These are phyloP conservation scores for Microcebus griseorufus DNA, from an alignment of 2,113 vertebrate genomes.

Conservation along the genomic window DNA sequence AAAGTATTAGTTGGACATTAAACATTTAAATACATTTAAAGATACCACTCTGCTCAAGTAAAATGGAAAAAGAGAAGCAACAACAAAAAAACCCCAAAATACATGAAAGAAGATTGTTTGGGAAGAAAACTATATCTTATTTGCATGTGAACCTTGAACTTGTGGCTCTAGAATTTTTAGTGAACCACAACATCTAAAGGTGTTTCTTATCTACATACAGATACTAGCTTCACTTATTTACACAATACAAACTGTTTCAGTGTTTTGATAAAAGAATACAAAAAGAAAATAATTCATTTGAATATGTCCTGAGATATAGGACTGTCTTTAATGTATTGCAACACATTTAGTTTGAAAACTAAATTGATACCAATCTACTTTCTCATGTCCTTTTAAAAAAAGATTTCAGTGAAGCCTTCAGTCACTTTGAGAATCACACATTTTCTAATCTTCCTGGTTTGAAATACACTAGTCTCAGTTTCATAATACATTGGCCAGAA, in stretches of 20 bases:
- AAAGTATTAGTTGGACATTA: not conserved
- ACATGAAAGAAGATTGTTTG: not conserved
- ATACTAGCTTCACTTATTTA: not conserved
- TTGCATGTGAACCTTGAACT: not conserved
- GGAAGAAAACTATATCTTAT: not conserved
- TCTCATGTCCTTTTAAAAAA: not conserved
- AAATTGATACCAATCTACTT: not conserved
- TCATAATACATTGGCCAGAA: constrained; percentile 40
- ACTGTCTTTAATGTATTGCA: not conserved
- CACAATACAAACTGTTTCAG: not conserved
- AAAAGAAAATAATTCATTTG: not conserved
- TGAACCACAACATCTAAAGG: not conserved
- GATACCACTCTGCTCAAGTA: not conserved
- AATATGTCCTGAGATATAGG: not conserved
- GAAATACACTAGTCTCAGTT: not conserved
- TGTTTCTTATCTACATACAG: not conserved
- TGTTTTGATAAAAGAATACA: not conserved
- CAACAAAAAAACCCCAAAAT: not conserved
- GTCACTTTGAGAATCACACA: not conserved
- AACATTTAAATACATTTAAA: not conserved
- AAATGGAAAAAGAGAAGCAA: constrained; percentile 17
- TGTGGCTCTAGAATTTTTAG: not conserved
- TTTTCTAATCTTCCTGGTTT: not conserved
- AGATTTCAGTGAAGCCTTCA: not conserved
- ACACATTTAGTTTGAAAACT: not conserved